Conservation (phyloP, 2,113 vertebrate genomes). For the Mus spicilegus region DNA sequence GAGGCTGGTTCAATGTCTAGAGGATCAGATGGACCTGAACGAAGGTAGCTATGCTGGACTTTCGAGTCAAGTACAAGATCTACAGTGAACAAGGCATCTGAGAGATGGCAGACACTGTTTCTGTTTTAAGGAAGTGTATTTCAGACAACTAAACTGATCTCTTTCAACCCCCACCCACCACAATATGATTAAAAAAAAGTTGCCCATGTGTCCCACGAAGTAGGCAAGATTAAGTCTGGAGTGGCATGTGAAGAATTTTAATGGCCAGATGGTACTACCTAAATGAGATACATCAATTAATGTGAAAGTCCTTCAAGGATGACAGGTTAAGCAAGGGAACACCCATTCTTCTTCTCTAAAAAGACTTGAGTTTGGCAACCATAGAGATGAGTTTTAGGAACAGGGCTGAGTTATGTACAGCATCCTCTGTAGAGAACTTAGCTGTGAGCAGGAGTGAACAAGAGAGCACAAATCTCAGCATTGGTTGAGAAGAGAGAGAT, state of each 20-base stretch:
- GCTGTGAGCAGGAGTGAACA: neutral
- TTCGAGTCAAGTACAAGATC: neutral
- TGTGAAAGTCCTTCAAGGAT: neutral
- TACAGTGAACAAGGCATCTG: neutral
- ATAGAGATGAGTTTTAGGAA: neutral
- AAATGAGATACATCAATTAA: neutral
- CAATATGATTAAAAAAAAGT: neutral
- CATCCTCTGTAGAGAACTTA: neutral
- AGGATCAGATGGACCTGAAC: neutral
- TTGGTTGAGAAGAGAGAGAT: slow-evolving; percentile 1
- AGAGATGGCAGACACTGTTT: neutral
- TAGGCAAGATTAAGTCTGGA: neutral
- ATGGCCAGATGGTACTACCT: neutral
- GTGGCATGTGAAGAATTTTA: neutral
- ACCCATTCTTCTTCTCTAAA: neutral
- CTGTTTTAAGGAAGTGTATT: neutral
- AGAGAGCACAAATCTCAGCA: neutral
- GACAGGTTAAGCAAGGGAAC: neutral
- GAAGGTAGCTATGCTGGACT: neutral
- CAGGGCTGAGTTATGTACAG: neutral
- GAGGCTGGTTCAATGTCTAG: neutral
- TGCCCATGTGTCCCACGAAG: neutral
- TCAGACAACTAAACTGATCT: neutral
- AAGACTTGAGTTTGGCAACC: neutral
- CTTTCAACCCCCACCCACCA: neutral